Base-by-base conservation (phyloP, 2,113 vertebrate genomes). In the Oxygymnocypris stewartii region DNA sequence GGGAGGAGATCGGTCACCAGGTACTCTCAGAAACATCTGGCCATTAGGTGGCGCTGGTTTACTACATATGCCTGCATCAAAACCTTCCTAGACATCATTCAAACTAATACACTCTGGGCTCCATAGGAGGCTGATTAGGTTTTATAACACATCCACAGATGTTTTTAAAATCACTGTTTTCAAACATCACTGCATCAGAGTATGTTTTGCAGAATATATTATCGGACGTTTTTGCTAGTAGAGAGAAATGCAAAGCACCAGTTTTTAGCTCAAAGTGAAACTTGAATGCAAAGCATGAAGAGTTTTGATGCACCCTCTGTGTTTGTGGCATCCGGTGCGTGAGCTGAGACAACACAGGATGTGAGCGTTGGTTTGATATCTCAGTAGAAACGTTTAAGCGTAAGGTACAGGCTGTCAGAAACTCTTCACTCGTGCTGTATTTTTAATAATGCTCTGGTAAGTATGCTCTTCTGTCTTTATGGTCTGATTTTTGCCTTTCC, bases 1-100 rank as follows among this genome's bases (percentile, higher is more conserved):
- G 98, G 98, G 97, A 98, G 23, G 97, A 99, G 84, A 95, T 99
- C 23, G 97, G 96, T 89, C 96, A 96, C 84, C 98, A 99, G 97
- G 98, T 97, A 94, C 90, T 86, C 6, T 4, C n/a, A 73, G 20
- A 9, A 59, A 59, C 23, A n/a, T 59, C 2, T 40, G n/a, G 5
- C 79, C 89, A 85, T 13, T 79, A 12, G 80, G 28, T 85, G 80
- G 82, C 40, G 78, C 84, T 92, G 31, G 25, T 87, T 77, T 79
- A 79, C 87, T 4, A 79, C 67, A 47, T 42, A 74, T 74, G 37
- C 20, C 4, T 5, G 11, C 5, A 12, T 23, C n/a, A 49, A 49
- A 76, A 37, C 31, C 28, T 31, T 67, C 63, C 14, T 71, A 40
- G 35, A 71, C 35, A 23, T 74, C 37, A 71, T 73, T 71, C 1